Evolutionary conservation across 2,113 vertebrate species (phyloP).

Genomic region (Hydrolagus affinis): DNA sequence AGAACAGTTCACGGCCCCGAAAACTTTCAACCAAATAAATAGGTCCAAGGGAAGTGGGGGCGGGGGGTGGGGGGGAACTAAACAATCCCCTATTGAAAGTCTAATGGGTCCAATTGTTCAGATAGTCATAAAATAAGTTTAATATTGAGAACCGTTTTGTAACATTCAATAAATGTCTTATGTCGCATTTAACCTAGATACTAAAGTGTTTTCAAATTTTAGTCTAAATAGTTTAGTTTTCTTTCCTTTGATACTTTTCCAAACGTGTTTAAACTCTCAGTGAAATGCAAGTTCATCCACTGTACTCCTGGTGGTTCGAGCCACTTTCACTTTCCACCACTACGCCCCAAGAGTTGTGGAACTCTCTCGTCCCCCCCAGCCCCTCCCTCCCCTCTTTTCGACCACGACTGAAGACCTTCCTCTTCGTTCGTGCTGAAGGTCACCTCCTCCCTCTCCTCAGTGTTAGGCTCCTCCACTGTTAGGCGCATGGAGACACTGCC

Average conservation of each 20-base stretch:
- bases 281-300: neutral
- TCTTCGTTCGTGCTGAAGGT: too few species aligned
- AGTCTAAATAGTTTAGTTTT: neutral
- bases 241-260: neutral
- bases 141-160: constrained; percentile 2
- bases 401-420: too few species aligned
- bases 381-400: too few species aligned
- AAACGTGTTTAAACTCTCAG: neutral
- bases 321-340: too few species aligned
- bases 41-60: neutral
- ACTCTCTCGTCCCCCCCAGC: too few species aligned
- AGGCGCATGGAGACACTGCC: too few species aligned
- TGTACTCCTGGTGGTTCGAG: too few species aligned
- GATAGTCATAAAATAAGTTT: neutral
- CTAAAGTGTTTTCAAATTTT: neutral
- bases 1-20: too few species aligned
- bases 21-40: neutral
- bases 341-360: neutral
- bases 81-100: neutral
- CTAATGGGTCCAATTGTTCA: neutral
- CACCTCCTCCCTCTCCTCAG: too few species aligned
- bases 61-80: too few species aligned
- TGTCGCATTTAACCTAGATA: neutral
- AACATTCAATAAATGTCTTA: neutral
- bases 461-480: too few species aligned